Conservation (phyloP, 2,113 vertebrate species). For the Bucco capensis region DNA sequence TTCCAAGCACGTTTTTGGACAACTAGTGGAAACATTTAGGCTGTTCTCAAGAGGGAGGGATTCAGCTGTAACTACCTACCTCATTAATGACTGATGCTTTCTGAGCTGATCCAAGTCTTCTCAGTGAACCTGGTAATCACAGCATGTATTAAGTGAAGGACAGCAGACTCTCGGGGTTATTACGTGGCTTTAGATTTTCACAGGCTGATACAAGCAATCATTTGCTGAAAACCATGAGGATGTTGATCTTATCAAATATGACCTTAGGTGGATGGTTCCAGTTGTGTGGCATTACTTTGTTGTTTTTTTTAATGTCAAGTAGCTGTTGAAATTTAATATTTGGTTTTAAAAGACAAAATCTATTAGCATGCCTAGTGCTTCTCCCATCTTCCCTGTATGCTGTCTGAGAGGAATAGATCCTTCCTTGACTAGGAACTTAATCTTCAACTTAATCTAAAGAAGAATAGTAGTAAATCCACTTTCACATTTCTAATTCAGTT, state of each 20-base stretch:
- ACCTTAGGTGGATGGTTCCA: neutral
- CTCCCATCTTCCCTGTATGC: neutral
- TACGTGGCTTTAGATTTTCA: neutral
- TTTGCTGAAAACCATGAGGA: neutral
- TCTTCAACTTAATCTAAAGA: conserved; percentile 30
- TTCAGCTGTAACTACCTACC: neutral
- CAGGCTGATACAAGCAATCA: neutral
- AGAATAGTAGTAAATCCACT: conserved; percentile 14
- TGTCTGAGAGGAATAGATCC: neutral
- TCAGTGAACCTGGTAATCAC: neutral
- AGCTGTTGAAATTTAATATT: neutral
- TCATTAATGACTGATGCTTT: neutral
- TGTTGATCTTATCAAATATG: neutral
- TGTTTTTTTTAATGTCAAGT: neutral
- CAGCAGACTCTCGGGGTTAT: neutral
- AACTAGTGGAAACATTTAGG: neutral
- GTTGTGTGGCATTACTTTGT: neutral
- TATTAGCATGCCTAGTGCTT: neutral
- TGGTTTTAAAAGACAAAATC: neutral
- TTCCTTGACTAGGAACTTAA: conserved; percentile 12
- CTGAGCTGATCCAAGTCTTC: neutral
- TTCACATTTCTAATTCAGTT: conserved; percentile 21
- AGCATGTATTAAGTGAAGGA: neutral
- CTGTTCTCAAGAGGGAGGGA: neutral
- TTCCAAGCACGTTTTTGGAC: neutral